Evolutionary conservation across 2,888 invertebrate species (phyloP), one percentile per base, ranked within the genome.

Genomic region (Papilio elwesi): DNA sequence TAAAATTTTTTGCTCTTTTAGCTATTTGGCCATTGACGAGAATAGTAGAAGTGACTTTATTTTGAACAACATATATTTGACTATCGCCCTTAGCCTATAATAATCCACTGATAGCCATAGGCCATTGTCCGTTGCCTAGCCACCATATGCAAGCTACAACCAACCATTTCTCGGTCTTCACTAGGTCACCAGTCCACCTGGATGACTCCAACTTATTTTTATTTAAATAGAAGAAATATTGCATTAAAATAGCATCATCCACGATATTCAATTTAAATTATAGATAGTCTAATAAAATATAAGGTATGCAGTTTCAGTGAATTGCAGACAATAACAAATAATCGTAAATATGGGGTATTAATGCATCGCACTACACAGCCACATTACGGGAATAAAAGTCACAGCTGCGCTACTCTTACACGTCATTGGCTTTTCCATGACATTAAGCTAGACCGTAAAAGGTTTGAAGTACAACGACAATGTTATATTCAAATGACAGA

Each of bases 361-460:
- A 79, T 79, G 74, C 76, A 80, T 77, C 80, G 78, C 83, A 83
- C 85, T 83, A 81, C 87, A 87, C 85, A 86, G n/a, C n/a, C 83
- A 88, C 85, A 88, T 87, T 88, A 89, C 84, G 80, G 79, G 78
- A 76, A 74, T 84, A 85, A 85, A 86, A 80, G 81, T 82, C 81
- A 87, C 92, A 93, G 92, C 90, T 93, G 92, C 85, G 85, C 84
- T 79, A 78, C 79, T 80, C 85, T 89, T 82, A 89, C 91, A 90
- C 88, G 83, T 91, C 92, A 92, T 92, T 92, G 90, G 87, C 80
- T 88, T 87, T 93, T 92, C 92, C 93, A 83, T 92, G 90, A 92
- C 92, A 92, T 93, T 92, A 89, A 86, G 74, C 85, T 85, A 86
- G 84, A 80, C 85, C 85, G 91, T 92, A 91, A 91, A 92, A 90